phyloP scores from a whole-genome alignment of 2,797 vertebrate genomes.

The Phyllotis vaccarum region DNA sequence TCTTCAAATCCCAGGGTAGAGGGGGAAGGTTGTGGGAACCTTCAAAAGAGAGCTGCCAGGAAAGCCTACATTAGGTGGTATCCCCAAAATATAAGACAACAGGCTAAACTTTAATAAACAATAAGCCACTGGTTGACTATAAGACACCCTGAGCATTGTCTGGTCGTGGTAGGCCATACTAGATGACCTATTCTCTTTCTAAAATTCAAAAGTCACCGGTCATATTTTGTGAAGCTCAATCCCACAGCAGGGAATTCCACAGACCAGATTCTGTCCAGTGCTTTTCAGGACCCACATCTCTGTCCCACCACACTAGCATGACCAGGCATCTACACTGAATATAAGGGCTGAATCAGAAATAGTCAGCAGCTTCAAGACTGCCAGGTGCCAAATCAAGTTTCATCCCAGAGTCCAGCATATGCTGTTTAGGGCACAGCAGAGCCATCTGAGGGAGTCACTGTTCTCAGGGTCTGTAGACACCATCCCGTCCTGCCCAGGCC shows the following conservation, averaged over 20 bases:
- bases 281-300: not conserved
- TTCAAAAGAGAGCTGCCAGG: not conserved
- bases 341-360: too few relatives aligned
- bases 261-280: not conserved
- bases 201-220: not conserved
- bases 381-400: not conserved
- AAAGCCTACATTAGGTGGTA: not conserved
- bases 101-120: not conserved
- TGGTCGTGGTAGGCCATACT: not conserved
- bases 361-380: not conserved
- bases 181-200: not conserved
- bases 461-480: not conserved
- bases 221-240: not conserved
- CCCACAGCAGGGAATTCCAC: not conserved
- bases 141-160: not conserved
- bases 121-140: not conserved
- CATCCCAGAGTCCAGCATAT: not conserved
- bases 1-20: not conserved
- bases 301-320: not conserved
- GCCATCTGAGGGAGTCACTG: not conserved
- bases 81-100: not conserved
- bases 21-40: rapidly evolving
- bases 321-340: not conserved
- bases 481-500: not conserved
- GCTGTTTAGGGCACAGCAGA: not conserved